These are phyloP conservation scores for Eospalax fontanierii DNA, from an alignment of 2,797 vertebrate genomes.

Conservation along the genomic window DNA sequence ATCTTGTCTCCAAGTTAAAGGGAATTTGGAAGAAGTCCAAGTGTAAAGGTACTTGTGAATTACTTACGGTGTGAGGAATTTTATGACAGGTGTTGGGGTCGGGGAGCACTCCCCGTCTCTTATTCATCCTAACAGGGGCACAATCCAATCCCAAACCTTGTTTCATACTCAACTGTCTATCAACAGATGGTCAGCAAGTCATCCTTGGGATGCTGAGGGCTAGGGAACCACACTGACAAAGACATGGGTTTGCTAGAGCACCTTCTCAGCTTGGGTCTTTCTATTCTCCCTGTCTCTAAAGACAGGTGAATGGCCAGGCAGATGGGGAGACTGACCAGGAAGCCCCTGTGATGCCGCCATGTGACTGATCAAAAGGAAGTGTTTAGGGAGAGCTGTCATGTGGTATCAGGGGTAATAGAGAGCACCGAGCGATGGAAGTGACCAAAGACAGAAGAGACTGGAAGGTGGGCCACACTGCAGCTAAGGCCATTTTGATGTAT, in stretches of 20 bases:
- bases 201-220: neutral
- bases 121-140: neutral
- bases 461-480: neutral
- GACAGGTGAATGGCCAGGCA: slow-evolving; percentile 71
- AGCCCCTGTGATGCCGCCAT: slow-evolving; percentile 35
- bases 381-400: neutral
- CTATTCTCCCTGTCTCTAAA: neutral
- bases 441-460: neutral
- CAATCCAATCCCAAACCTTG: neutral
- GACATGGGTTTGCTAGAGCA: neutral
- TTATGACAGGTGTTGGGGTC: neutral
- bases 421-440: slow-evolving; percentile 71
- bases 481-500: neutral
- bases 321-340: neutral
- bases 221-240: neutral
- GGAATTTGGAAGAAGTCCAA: neutral
- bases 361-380: neutral
- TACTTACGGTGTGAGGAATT: neutral
- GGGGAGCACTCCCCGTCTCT: neutral
- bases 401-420: neutral
- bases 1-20: slow-evolving; percentile 80
- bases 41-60: neutral
- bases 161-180: rapidly evolving
- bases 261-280: slow-evolving; percentile 42
- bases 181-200: neutral